A percentile compares a stretch with the other conserved stretches of the same genome.
Conservation (phyloP, 92 coral and sea anemone species). For the Phenganax stokvisi region DNA sequence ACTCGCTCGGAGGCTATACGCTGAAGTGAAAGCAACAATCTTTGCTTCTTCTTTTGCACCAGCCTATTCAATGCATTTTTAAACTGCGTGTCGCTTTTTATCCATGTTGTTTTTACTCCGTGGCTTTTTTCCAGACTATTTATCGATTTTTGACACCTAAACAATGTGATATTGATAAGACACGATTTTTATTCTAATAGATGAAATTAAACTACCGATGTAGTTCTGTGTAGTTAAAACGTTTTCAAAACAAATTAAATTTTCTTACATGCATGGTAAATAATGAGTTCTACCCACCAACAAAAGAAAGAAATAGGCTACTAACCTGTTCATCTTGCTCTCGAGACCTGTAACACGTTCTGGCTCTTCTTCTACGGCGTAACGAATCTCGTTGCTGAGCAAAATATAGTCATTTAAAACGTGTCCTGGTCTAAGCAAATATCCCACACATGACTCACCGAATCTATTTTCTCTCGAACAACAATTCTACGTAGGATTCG, state of each 20-base stretch:
- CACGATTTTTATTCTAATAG: not conserved
- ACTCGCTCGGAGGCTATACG: conserved; percentile 40
- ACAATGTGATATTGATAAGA: not conserved
- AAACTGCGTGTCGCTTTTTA: not conserved
- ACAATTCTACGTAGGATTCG: not conserved
- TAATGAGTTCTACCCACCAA: too few relatives aligned
- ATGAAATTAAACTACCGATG: too few relatives aligned
- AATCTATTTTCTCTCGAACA: not conserved
- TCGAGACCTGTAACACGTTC: conserved; percentile 10
- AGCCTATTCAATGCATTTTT: not conserved
- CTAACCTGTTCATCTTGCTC: conserved; percentile 5
- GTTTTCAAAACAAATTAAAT: too few relatives aligned
- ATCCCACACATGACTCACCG: too few relatives aligned
- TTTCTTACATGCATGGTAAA: too few relatives aligned
- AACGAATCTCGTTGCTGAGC: not conserved
- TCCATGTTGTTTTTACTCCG: conserved; percentile 1
- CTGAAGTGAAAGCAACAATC: conserved; percentile 14
- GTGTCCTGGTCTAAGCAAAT: too few relatives aligned
- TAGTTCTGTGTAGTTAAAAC: too few relatives aligned
- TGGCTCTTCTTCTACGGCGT: conserved; percentile 1
- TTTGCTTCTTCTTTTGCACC: not conserved
- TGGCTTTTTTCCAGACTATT: not conserved
- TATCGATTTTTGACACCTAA: conserved; percentile 6
- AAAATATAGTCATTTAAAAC: too few relatives aligned
- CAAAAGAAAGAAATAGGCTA: not conserved